These are phyloP conservation scores for Anticlea derivata DNA, from an alignment of 2,888 invertebrate genomes.

Conservation along the genomic window DNA sequence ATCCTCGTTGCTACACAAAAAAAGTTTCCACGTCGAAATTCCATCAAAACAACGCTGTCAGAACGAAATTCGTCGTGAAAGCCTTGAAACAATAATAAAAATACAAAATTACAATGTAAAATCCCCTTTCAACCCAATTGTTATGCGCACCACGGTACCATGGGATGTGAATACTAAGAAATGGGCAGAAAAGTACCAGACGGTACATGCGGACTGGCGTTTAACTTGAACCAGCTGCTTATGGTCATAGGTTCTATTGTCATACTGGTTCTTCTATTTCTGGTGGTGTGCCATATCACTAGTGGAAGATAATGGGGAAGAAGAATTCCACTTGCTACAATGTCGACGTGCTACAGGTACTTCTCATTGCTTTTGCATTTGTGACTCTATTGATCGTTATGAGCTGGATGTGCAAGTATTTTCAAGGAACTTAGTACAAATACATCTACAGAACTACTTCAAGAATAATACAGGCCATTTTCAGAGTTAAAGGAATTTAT, in stretches of 20 bases:
- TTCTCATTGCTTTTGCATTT: conserved; percentile 62
- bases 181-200: conserved; percentile 40
- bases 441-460: too few species aligned
- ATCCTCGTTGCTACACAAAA: background rate
- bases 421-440: conserved; percentile 42
- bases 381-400: conserved; percentile 59
- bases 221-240: conserved; percentile 64
- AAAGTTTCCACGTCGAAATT: background rate
- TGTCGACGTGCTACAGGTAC: conserved; percentile 56
- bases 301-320: conserved; percentile 51
- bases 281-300: conserved; percentile 66
- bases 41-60: conserved; percentile 3
- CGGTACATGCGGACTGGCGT: conserved; percentile 43
- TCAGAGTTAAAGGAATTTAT: too few species aligned
- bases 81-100: conserved; percentile 8
- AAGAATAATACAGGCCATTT: too few species aligned
- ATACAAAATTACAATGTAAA: conserved; percentile 12
- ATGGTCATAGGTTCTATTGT: conserved; percentile 65
- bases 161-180: conserved; percentile 31
- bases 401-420: conserved; percentile 71
- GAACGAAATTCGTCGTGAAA: conserved; percentile 3
- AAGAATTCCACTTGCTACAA: conserved; percentile 40
- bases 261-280: conserved; percentile 60
- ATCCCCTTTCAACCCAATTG: background rate
- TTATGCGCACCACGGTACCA: conserved; percentile 32